Conservation (phyloP, 2,113 vertebrate genomes). For the Oxyruncus cristatus region DNA sequence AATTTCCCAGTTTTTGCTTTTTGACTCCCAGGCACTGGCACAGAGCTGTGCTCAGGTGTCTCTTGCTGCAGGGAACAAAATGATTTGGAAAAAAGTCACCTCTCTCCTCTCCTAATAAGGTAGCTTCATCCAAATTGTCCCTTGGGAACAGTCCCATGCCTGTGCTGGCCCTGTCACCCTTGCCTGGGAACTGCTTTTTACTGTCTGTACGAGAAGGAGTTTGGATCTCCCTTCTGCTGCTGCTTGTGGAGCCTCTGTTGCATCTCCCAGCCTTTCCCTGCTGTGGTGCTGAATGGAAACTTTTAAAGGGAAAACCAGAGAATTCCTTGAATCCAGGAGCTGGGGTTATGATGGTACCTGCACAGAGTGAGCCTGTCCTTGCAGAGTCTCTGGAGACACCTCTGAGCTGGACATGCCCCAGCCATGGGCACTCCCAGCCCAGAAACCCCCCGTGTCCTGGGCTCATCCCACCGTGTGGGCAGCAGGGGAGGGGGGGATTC, state of each 20-base stretch:
- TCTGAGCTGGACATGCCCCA: background rate
- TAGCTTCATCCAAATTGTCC: background rate
- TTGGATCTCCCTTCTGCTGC: background rate
- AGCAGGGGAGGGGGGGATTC: background rate
- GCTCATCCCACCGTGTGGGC: background rate
- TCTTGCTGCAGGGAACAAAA: background rate
- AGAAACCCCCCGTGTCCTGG: background rate
- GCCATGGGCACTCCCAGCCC: background rate
- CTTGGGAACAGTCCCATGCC: background rate
- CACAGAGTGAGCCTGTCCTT: background rate
- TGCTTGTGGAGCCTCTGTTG: background rate
- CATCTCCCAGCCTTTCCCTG: background rate
- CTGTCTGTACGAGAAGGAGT: accelerated
- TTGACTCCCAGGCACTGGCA: background rate
- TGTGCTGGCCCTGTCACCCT: background rate
- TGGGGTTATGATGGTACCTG: background rate
- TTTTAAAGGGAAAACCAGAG: background rate
- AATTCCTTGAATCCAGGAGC: background rate
- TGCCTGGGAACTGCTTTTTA: background rate
- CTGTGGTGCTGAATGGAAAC: background rate
- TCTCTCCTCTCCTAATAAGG: background rate
- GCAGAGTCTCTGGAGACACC: background rate
- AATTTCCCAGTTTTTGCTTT: background rate
- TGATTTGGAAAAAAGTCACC: background rate
- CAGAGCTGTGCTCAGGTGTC: background rate